A percentile compares a stretch with the other conserved stretches of the same genome.
phyloP scores from a whole-genome alignment of 1,140 invertebrate species.

The Procambarus clarkii region DNA sequence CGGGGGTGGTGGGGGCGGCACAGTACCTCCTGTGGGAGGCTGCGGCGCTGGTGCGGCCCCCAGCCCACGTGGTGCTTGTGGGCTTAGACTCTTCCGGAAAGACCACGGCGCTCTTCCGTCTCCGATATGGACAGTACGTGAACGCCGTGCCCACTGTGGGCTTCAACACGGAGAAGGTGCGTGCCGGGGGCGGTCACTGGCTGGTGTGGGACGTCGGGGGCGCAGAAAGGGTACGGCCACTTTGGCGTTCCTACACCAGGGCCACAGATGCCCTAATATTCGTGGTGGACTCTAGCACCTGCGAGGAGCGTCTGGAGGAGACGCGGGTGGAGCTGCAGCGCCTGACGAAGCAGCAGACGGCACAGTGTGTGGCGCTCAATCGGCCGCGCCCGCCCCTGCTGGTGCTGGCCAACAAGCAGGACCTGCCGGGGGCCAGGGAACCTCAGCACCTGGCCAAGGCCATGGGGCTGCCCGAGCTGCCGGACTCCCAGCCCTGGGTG shows the following conservation, averaged over 20 bases:
- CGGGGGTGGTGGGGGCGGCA: constrained; percentile 55
- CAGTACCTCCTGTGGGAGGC: constrained; percentile 61
- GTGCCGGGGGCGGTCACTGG: constrained; percentile 86
- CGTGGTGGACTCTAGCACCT: constrained; percentile 92
- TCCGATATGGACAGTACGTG: constrained; percentile 98
- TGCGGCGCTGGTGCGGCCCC: constrained; percentile 53
- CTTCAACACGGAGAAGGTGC: constrained; percentile 98
- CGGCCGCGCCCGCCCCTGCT: constrained; percentile 83
- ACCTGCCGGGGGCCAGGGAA: constrained; percentile 91
- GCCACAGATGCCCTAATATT: constrained; percentile 96
- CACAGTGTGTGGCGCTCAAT: constrained; percentile 88
- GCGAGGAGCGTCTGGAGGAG: constrained; percentile 93
- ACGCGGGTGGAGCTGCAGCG: constrained; percentile 94
- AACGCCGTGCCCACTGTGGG: constrained; percentile 98
- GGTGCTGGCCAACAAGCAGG: constrained; percentile 95
- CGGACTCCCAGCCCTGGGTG: constrained; percentile 84
- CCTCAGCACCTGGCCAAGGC: constrained; percentile 91
- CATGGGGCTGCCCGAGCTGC: constrained; percentile 89
- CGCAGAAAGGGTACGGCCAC: constrained; percentile 92
- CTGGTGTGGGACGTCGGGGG: constrained; percentile 96
- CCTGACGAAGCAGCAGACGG: constrained; percentile 85
- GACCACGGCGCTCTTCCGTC: constrained; percentile 95
- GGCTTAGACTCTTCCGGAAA: constrained; percentile 98
- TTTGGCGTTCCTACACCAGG: constrained; percentile 94
- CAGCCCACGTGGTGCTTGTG: constrained; percentile 92